Evolutionary conservation across 2,113 vertebrate genomes (phyloP), one percentile per base, ranked within the genome.

Genomic region (Conger conger): DNA sequence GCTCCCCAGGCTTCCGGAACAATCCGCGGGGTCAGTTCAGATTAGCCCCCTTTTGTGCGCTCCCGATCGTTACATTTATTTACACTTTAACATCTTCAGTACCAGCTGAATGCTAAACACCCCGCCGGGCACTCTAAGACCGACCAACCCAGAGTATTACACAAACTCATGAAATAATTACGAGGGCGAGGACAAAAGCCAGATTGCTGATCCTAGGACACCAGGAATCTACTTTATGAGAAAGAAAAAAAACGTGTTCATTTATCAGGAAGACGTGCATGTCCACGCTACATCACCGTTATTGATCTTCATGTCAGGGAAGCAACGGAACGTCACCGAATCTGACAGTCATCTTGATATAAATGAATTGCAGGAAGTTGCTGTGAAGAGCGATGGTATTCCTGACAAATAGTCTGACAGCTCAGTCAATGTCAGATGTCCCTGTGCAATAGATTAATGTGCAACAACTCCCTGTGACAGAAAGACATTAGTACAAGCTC

Each of bases 21-120:
- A 98, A 98, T 96, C 95, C 94, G 76, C 93, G 36, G 50, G 96
- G 96, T 97, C 97, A 97, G 93, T 89, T 80, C 91, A 96, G 97
- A 97, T 99, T 98, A 99, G 96, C 84, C 92, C 90, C 93, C 96
- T 97, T 93, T 96, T 98, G 96, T 97, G 93, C 90, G 80, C 88
- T 88, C 79, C 87, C 80, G 93, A 96, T 97, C 92, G 93, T 93
- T 90, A 94, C 95, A 95, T 97, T 96, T 96, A 96, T 93, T 94
- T 93, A 93, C 93, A 92, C 91, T 94, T 95, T 95, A 96, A 97
- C 96, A 95, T 97, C 96, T 97, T 97, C 92, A 96, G 95, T 94
- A 96, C 92, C 94, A 96, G 96, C 96, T 96, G 96, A 97, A 96
- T 95, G 95, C 91, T 94, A 95, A 95, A 94, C 91, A 90, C 90